phyloP scores from a whole-genome alignment of 2,797 vertebrate species.

The Acestrorhynchus altus region DNA sequence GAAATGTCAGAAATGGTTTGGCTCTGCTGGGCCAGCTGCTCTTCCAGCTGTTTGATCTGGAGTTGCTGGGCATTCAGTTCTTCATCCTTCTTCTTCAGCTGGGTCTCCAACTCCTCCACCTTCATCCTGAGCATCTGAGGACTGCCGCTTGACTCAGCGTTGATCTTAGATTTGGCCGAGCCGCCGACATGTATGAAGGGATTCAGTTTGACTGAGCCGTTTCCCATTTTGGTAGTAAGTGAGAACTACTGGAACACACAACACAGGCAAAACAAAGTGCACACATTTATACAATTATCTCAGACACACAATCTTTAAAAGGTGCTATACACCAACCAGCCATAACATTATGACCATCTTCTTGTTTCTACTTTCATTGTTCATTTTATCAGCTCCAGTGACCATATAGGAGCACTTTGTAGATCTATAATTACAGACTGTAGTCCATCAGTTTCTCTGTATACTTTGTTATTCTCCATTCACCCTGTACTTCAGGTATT shows the following conservation, averaged over 20 bases:
- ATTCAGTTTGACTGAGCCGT: slow-evolving; percentile 87
- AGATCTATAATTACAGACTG: too few relatives aligned
- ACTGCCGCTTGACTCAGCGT: slow-evolving; percentile 59
- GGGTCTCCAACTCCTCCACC: slow-evolving; percentile 86
- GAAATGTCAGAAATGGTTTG: slow-evolving; percentile 82
- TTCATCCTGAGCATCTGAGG: slow-evolving; percentile 75
- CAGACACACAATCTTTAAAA: too few relatives aligned
- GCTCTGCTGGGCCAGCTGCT: slow-evolving; percentile 82
- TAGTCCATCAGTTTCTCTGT: too few relatives aligned
- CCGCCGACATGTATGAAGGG: slow-evolving; percentile 78
- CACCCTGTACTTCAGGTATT: too few relatives aligned
- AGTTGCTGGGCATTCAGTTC: slow-evolving; percentile 79
- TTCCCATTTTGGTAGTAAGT: slow-evolving; percentile 81
- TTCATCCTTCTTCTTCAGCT: slow-evolving; percentile 84
- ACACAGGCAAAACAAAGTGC: background rate
- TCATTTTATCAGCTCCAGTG: too few relatives aligned
- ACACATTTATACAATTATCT: background rate
- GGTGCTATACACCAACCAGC: background rate
- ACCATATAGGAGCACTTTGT: too few relatives aligned
- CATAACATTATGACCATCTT: too few relatives aligned
- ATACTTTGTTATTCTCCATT: too few relatives aligned
- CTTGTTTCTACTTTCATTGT: too few relatives aligned
- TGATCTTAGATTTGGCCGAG: slow-evolving; percentile 64
- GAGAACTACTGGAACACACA: slow-evolving; percentile 34
- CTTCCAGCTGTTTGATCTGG: slow-evolving; percentile 80